These are phyloP conservation scores for Candoia aspera DNA, from an alignment of 2,113 vertebrate genomes.

Conservation along the genomic window DNA sequence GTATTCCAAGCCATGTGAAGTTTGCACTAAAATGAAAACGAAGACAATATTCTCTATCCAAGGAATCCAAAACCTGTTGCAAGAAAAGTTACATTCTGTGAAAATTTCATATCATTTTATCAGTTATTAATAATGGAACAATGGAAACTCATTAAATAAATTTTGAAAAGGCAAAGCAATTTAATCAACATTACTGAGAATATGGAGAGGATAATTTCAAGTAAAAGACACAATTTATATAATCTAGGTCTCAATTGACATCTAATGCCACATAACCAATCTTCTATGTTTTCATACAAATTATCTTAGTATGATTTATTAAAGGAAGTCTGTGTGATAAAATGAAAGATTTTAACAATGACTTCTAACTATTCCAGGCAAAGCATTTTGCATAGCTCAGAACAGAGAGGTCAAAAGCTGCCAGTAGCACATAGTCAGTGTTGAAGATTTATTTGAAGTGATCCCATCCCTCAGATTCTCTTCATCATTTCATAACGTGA, in stretches of 20 bases:
- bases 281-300: neutral
- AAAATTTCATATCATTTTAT: neutral
- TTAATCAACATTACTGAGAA: neutral
- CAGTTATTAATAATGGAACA: neutral
- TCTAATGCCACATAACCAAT: neutral
- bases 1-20: neutral
- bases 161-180: neutral
- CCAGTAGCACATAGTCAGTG: neutral
- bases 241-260: neutral
- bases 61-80: neutral
- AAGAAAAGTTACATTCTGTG: neutral
- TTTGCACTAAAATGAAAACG: neutral
- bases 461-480: neutral
- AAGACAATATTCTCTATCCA: neutral
- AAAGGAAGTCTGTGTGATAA: neutral
- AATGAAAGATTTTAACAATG: neutral
- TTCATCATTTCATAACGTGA: neutral
- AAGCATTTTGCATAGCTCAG: neutral
- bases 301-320: neutral
- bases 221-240: neutral
- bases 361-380: neutral
- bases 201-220: neutral
- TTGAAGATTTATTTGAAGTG: neutral
- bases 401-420: constrained; percentile 4
- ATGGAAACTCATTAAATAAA: neutral